These are phyloP conservation scores for Cydia strobilella DNA, from an alignment of 1,140 invertebrate genomes.

Conservation along the genomic window DNA sequence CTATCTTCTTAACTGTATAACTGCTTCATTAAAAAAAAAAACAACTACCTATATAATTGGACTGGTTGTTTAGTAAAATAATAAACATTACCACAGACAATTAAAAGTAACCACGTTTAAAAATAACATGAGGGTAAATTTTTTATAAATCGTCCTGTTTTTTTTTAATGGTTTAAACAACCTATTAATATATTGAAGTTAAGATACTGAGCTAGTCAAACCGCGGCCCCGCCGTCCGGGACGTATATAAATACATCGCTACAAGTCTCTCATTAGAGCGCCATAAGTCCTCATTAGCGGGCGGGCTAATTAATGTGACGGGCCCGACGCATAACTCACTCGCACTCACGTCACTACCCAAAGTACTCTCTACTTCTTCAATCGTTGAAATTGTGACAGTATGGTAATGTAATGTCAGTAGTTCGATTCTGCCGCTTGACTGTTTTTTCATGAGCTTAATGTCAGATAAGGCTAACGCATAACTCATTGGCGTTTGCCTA, in stretches of 20 bases:
- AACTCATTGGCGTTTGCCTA: no score
- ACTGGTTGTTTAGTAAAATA: no score
- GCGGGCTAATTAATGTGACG: conserved; percentile 75
- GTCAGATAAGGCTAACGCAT: no score
- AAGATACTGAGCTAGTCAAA: neutral
- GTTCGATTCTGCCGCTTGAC: neutral
- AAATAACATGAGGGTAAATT: conserved; percentile 23
- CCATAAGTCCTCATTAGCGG: conserved; percentile 79
- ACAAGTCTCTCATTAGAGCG: conserved; percentile 73
- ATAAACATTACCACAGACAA: no score
- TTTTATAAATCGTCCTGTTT: conserved; percentile 34
- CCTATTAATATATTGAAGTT: neutral
- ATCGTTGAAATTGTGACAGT: neutral
- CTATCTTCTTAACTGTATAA: no score
- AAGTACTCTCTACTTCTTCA: conserved; percentile 3
- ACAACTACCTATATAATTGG: no score
- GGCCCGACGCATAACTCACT: conserved; percentile 68
- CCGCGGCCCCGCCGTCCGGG: conserved; percentile 29
- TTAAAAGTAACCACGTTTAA: no score
- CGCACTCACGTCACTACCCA: conserved; percentile 34
- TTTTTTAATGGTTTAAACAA: no score
- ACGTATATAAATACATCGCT: conserved; percentile 69
- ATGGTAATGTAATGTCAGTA: neutral
- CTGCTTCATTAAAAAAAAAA: no score
- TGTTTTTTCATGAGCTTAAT: neutral